Percentiles rank a stretch among this genome's conserved stretches.
Evolutionary conservation across 2,888 invertebrate genomes (phyloP).

Genomic region (Alcis repandata): DNA sequence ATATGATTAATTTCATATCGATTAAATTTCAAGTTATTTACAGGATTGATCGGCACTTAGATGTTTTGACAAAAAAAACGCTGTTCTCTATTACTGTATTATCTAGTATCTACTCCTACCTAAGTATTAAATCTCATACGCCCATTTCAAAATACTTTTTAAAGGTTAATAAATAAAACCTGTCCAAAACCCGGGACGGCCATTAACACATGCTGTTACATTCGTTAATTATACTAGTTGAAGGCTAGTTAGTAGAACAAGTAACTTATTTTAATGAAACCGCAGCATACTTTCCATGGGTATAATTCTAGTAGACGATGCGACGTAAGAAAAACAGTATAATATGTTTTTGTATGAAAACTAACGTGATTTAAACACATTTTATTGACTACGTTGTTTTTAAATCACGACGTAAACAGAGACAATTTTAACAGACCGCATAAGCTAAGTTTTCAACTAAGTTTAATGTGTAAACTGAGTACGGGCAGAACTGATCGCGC

Average conservation of each 20-base stretch:
- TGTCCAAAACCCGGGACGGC: constrained; percentile 21
- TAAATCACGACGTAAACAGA: too few species aligned
- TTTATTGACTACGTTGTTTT: too few species aligned
- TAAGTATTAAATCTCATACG: neutral
- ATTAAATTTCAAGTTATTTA: neutral
- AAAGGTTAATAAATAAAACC: constrained; percentile 32
- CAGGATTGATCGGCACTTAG: neutral
- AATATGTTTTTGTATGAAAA: too few species aligned
- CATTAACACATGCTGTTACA: constrained; percentile 45
- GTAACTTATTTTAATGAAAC: constrained; percentile 30
- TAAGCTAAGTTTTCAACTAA: too few species aligned
- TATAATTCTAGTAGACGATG: neutral
- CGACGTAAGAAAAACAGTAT: neutral
- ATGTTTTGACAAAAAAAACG: neutral
- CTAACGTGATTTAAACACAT: too few species aligned
- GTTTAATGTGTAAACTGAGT: too few species aligned
- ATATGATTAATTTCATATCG: too few species aligned
- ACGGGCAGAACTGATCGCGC: too few species aligned
- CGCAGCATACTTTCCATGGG: neutral
- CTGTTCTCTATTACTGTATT: constrained; percentile 5
- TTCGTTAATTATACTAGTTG: constrained; percentile 37
- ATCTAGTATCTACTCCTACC: neutral
- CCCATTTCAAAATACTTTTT: constrained; percentile 31
- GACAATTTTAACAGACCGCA: too few species aligned
- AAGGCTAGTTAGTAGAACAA: constrained; percentile 38